Conservation (phyloP, 2,888 invertebrate species). For the Caenorhabditis sp. region DNA sequence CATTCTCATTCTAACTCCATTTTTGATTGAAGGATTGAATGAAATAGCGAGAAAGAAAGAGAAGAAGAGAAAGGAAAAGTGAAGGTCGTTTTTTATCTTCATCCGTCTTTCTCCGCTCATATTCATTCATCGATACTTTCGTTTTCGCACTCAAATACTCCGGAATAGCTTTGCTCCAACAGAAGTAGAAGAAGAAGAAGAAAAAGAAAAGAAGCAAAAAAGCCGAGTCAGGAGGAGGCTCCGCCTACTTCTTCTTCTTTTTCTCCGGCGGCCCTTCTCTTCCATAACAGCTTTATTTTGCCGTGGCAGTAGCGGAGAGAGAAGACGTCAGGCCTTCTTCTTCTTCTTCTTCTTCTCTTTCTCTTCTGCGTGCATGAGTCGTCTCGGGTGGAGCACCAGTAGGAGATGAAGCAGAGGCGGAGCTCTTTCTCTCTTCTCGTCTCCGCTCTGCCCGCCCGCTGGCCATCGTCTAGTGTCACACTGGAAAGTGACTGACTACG, state of each 20-base stretch:
- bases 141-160: slow-evolving; percentile 6
- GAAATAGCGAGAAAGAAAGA: background rate
- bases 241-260: slow-evolving; percentile 28
- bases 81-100: slow-evolving; percentile 23
- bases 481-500: slow-evolving; percentile 52
- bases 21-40: background rate
- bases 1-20: no score
- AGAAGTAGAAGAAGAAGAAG: background rate
- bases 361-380: slow-evolving; percentile 42
- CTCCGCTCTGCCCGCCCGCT: slow-evolving; percentile 11
- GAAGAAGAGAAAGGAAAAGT: background rate
- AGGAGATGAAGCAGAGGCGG: slow-evolving; percentile 35
- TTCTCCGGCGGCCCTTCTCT: slow-evolving; percentile 35
- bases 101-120: slow-evolving; percentile 4
- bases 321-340: slow-evolving; percentile 37
- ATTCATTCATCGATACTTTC: slow-evolving; percentile 24
- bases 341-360: slow-evolving; percentile 11
- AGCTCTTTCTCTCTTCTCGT: slow-evolving; percentile 23
- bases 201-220: slow-evolving; percentile 11
- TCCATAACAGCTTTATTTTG: slow-evolving; percentile 51
- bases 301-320: slow-evolving; percentile 17
- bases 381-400: slow-evolving; percentile 14
- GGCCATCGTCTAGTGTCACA: slow-evolving; percentile 50
- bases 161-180: slow-evolving; percentile 16
- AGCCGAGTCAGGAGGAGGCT: slow-evolving; percentile 19